A percentile compares a stretch with the other conserved stretches of the same genome.
phyloP scores from a whole-genome alignment of 1,140 invertebrate species.

The Cyclargus thomasi region DNA sequence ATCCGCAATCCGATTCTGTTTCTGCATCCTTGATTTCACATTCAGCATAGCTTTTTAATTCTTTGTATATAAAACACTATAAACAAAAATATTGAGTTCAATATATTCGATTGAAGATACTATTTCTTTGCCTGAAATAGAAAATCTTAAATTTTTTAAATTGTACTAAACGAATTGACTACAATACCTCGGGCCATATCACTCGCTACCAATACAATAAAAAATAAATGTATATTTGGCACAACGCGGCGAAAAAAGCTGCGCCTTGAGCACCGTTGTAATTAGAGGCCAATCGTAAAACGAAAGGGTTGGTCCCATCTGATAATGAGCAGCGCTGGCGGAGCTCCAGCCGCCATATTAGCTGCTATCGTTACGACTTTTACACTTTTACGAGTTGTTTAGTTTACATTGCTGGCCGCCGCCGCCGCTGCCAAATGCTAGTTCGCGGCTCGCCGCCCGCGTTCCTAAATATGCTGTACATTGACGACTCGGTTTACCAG shows the following conservation, averaged over 20 bases:
- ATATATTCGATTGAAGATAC: too few relatives aligned
- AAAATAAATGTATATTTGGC: constrained; percentile 54
- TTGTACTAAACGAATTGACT: not conserved
- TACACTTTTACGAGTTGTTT: constrained; percentile 74
- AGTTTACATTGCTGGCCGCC: constrained; percentile 63
- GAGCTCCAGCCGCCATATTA: constrained; percentile 69
- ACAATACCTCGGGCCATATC: not conserved
- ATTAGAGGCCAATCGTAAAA: constrained; percentile 72
- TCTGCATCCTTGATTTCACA: too few relatives aligned
- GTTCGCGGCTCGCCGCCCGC: constrained; percentile 67
- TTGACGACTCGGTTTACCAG: constrained; percentile 53
- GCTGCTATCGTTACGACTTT: constrained; percentile 71
- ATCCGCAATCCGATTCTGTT: too few relatives aligned
- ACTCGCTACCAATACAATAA: not conserved
- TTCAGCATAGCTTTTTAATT: too few relatives aligned
- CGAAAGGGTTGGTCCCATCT: constrained; percentile 71
- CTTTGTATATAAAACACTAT: too few relatives aligned
- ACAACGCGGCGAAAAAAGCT: constrained; percentile 53
- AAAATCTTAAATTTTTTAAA: too few relatives aligned
- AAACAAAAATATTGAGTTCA: too few relatives aligned
- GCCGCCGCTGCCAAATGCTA: constrained; percentile 67
- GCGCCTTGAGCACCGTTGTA: constrained; percentile 65
- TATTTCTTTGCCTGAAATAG: too few relatives aligned
- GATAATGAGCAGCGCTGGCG: constrained; percentile 71
- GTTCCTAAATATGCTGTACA: constrained; percentile 61